Percentiles rank a stretch among this genome's conserved stretches.
These are phyloP conservation scores for Petrocephalus zakoni DNA, from an alignment of 2,113 vertebrate species.

Conservation along the genomic window DNA sequence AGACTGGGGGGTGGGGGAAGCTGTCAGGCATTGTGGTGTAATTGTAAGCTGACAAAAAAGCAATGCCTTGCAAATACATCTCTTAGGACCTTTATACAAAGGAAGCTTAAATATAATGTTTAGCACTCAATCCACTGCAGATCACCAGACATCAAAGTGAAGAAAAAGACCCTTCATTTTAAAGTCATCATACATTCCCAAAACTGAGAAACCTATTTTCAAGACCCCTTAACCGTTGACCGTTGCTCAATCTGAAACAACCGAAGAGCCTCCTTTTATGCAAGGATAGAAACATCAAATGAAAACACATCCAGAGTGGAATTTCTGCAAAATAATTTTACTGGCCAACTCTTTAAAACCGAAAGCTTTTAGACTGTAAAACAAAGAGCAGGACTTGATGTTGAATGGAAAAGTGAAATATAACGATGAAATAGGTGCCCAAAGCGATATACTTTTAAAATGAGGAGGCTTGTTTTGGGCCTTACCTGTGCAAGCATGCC, in stretches of 20 bases:
- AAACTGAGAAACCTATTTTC: not conserved
- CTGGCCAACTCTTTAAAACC: not conserved
- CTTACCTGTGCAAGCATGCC: constrained; percentile 89
- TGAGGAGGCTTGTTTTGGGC: not conserved
- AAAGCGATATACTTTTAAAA: not conserved
- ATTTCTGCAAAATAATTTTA: not conserved
- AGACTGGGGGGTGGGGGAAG: not conserved
- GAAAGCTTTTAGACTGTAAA: not conserved
- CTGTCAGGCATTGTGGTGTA: not conserved
- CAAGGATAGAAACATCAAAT: not conserved
- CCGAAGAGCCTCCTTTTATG: not conserved
- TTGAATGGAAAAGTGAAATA: not conserved
- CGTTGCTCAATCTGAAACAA: not conserved
- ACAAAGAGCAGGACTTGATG: not conserved
- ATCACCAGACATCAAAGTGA: not conserved
- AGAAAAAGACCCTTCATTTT: not conserved
- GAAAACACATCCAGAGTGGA: not conserved
- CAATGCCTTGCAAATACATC: not conserved
- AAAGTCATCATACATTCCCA: not conserved
- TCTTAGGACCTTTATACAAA: not conserved
- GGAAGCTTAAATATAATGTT: not conserved
- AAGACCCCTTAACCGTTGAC: not conserved
- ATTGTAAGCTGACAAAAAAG: not conserved
- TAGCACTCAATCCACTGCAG: not conserved
- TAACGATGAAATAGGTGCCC: not conserved